These are phyloP conservation scores for Rostratula benghalensis DNA, from an alignment of 2,113 vertebrate species.

Conservation along the genomic window DNA sequence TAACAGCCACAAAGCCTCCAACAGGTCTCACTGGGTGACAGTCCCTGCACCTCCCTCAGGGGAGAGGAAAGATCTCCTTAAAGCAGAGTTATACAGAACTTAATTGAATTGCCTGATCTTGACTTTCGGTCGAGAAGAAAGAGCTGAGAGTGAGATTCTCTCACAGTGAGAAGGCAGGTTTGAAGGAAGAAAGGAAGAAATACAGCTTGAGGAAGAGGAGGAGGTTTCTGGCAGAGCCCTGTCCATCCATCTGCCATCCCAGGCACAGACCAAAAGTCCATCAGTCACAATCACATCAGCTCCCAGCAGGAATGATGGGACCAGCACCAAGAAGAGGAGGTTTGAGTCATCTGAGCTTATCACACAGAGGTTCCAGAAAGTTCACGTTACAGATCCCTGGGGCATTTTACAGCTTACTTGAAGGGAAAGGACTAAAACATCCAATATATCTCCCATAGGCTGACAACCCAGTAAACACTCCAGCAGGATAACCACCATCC, in stretches of 20 bases:
- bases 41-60: background rate
- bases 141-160: background rate
- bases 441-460: conserved; percentile 47
- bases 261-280: background rate
- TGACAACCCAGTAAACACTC: conserved; percentile 66
- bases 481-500: conserved; percentile 49
- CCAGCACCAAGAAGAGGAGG: background rate
- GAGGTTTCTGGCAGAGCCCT: background rate
- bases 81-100: background rate
- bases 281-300: background rate
- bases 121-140: background rate
- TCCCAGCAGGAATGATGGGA: conserved; percentile 11
- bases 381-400: background rate
- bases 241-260: background rate
- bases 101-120: background rate
- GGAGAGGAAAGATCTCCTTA: background rate
- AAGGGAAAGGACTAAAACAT: conserved; percentile 53
- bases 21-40: background rate
- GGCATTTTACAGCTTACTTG: conserved; percentile 53
- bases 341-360: conserved; percentile 34
- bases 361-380: conserved; percentile 35
- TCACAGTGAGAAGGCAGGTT: background rate
- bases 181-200: background rate
- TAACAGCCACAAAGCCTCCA: background rate
- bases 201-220: background rate